Evolutionary conservation across 1,140 invertebrate species (phyloP), one percentile per base, ranked within the genome.

Genomic region (Agraylea sexmaculata): DNA sequence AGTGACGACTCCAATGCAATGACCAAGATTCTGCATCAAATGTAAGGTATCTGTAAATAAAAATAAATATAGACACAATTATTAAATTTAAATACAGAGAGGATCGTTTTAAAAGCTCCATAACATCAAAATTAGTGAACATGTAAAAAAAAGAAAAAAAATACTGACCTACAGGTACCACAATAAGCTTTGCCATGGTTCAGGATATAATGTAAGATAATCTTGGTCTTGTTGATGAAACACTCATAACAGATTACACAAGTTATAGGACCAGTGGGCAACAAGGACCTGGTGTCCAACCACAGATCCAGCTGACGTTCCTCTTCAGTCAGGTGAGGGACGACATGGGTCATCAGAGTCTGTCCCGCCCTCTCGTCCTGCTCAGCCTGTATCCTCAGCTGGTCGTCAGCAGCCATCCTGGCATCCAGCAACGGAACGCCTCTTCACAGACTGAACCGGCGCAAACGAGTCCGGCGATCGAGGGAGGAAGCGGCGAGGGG

Each of bases 141-240:
- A 32, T 7, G 13, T 15, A 12, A 22, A 10, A 25, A 12, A 25
- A 25, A 8, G 23, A 25, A 25, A 25, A 12, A 25, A 25, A 25
- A 10, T 19, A 50, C 38, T 55, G 52, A 64, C 64, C 62, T 58
- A 47, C 64, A 66, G 36, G 64, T 64, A 12, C 64, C 62, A 53
- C 64, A 66, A 46, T 56, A 66, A 37, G 63, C 62, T 47, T 65
- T 66, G 33, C 62, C 62, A 23, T 66, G 64, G 48, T 66, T 64
- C 27, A 65, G 41, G 10, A 61, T 45, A 41, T 65, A 66, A 37
- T 66, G 64, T 22, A 64, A 45, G 16, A 65, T 53, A 38, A 65
- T 53, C 57, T 64, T 65, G 2, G 59, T 50, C 27, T 57, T 54
- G 47, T 64, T 65, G 37, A 64, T 59, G 46, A 67, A 67, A 57